phyloP scores from a whole-genome alignment of 2,113 vertebrate genomes.

The Penelope pileata region DNA sequence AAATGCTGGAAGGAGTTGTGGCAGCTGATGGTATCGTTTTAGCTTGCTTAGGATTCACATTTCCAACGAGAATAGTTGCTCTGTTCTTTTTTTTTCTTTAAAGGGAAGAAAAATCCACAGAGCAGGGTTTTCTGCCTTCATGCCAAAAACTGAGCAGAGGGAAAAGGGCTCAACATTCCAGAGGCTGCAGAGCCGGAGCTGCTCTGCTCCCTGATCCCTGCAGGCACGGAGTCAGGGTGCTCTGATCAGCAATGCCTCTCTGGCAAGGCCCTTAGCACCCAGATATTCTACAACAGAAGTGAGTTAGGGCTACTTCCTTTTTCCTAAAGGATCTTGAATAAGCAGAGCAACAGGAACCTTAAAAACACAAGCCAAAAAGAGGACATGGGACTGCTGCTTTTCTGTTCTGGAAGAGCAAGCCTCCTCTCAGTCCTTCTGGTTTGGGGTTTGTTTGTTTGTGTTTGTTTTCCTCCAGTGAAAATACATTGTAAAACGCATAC shows the following conservation, averaged over 20 bases:
- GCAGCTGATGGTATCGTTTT: not conserved
- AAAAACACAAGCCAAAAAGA: not conserved
- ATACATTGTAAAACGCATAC: not conserved
- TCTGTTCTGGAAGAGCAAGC: not conserved
- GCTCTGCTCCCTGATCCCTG: accelerated
- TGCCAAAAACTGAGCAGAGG: not conserved
- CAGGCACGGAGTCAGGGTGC: not conserved
- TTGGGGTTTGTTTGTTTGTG: not conserved
- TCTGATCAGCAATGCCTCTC: not conserved
- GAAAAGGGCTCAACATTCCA: not conserved
- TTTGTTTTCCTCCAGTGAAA: not conserved
- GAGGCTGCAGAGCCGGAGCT: not conserved
- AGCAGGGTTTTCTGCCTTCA: not conserved
- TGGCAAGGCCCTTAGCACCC: not conserved
- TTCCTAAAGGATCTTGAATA: not conserved
- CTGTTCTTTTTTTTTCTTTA: not conserved
- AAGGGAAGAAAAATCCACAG: not conserved
- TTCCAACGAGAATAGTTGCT: not conserved
- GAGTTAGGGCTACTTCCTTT: not conserved
- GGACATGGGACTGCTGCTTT: not conserved
- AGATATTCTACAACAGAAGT: not conserved
- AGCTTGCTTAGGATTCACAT: not conserved
- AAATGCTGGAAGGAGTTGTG: not conserved
- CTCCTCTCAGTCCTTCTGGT: not conserved
- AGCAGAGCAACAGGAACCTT: not conserved